Base-by-base conservation (phyloP, 2,888 invertebrate genomes). In the Drosophila atripex region DNA sequence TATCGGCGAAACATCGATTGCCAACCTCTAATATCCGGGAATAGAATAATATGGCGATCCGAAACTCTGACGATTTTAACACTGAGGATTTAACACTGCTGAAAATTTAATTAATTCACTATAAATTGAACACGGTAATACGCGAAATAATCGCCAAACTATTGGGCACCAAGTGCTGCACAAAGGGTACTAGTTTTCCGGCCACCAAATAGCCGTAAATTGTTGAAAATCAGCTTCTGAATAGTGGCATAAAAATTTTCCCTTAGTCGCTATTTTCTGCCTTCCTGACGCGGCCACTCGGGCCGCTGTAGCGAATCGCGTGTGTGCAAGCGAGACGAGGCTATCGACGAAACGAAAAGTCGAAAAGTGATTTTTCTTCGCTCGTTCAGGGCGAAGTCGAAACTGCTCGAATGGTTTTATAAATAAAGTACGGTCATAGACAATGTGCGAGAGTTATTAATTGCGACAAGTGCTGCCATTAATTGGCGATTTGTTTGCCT, bases 31-130 rank as follows among this genome's bases (percentile, higher is more conserved):
- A 35, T 35, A 35, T 35, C 35, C 86, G 83, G 80, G 78, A 79
- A 86, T 84, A 84, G 78, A 79, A 86, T 84, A 84, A 80, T 78
- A 84, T 86, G 85, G 83, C 85, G 83, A 83, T 84, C 84, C 83
- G 79, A 80, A 80, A 85, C 85, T 85, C 68, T 79, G 71, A 71
- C 75, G 85, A 86, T 65, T 28, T 28, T 28, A 28, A 79, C 83
- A 79, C 83, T 74, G 86, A 83, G 76, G 77, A 75, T 79, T 77
- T 75, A 75, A 77, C 76, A 83, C 83, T 90, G 85, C 85, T 83
- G 74, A 80, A 88, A 88, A 78, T 71, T 78, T 74, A 70, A 88
- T 82, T 86, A 79, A 77, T 79, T 83, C 77, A 77, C 83, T 69
- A 78, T 73, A 75, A 79, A 86, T 73, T 78, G 68, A 57, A 68